Evolutionary conservation across 2,113 vertebrate species (phyloP).

Genomic region (Podarcis raffonei): DNA sequence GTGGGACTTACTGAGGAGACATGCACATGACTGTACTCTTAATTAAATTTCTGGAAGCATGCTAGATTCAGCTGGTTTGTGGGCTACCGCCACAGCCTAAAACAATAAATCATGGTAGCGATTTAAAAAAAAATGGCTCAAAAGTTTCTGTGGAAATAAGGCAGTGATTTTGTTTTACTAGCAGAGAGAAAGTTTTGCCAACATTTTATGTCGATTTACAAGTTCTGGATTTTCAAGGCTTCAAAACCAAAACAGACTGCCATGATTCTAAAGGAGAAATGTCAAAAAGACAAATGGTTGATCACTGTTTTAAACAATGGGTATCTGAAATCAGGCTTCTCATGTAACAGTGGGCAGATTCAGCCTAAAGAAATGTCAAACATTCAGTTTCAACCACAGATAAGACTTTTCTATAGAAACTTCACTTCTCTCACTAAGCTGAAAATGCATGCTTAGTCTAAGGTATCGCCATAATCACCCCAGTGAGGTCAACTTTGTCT

Average conservation of each 20-base stretch:
- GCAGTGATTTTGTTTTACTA: background rate
- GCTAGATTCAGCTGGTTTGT: background rate
- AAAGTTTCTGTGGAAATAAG: background rate
- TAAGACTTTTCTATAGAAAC: background rate
- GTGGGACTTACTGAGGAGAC: no score
- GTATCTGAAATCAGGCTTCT: background rate
- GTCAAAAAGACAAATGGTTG: background rate
- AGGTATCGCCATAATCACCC: background rate
- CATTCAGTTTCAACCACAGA: background rate
- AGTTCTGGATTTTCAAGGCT: slow-evolving; percentile 19
- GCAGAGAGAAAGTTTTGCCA: background rate
- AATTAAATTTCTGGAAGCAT: background rate
- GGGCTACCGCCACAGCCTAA: background rate
- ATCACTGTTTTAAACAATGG: slow-evolving; percentile 18
- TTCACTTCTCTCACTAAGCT: background rate
- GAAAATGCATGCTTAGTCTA: background rate
- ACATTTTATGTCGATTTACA: background rate
- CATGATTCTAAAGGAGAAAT: background rate
- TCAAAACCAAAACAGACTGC: background rate
- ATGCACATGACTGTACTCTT: background rate
- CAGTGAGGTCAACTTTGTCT: background rate
- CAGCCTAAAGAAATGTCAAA: background rate
- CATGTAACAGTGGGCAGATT: background rate
- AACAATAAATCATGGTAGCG: background rate
- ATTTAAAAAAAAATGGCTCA: background rate